phyloP scores from a whole-genome alignment of 2,888 invertebrate genomes.

The Netelia inedita region DNA sequence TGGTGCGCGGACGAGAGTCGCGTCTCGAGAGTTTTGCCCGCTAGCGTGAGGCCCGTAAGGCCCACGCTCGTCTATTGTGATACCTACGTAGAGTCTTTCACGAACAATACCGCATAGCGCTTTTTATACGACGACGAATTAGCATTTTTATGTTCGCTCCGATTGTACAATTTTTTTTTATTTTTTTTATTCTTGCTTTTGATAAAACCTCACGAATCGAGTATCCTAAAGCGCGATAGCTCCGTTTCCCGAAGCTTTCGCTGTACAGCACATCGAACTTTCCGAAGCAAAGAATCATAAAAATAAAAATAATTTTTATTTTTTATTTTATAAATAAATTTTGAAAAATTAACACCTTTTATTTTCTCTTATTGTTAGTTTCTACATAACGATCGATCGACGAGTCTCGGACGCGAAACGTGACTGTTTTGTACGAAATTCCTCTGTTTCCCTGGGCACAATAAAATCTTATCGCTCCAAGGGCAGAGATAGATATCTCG shows the following conservation, averaged over 20 bases:
- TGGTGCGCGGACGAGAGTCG: constrained; percentile 16
- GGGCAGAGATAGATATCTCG: no score
- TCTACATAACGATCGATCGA: no score
- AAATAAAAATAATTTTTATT: no score
- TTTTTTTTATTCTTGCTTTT: not conserved
- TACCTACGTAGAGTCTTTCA: constrained; percentile 10
- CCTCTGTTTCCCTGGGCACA: no score
- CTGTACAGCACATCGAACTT: not conserved
- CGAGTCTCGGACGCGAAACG: no score
- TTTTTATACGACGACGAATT: constrained; percentile 42
- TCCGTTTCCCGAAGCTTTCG: not conserved
- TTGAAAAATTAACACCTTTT: no score
- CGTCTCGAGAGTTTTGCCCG: constrained; percentile 43
- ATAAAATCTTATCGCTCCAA: no score
- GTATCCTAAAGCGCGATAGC: not conserved
- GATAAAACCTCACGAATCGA: not conserved
- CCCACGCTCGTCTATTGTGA: constrained; percentile 67
- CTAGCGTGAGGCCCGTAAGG: constrained; percentile 60
- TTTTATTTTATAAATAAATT: no score
- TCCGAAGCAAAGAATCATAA: no score
- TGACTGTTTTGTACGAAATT: no score
- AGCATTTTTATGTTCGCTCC: constrained; percentile 44
- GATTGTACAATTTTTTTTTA: not conserved
- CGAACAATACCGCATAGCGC: constrained; percentile 55
- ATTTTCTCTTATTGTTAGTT: no score